phyloP scores from a whole-genome alignment of 2,113 vertebrate species.

The Candoia aspera region DNA sequence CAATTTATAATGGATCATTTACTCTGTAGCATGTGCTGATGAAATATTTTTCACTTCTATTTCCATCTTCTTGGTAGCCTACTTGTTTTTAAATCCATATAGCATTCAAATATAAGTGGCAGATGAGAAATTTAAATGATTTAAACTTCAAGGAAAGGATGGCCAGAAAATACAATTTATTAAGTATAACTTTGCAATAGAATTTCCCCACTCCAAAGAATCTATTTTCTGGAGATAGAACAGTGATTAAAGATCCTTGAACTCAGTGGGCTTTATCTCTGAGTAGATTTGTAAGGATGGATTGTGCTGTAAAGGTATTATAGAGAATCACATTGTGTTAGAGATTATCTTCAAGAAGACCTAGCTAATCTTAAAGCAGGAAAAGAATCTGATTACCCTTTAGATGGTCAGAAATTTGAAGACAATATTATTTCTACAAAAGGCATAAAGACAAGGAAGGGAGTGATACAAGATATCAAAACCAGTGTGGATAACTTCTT shows the following conservation, averaged over 20 bases:
- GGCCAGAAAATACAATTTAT: background rate
- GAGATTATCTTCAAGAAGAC: constrained; percentile 30
- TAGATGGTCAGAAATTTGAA: background rate
- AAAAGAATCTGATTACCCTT: background rate
- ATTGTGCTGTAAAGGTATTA: background rate
- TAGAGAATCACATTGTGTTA: constrained; percentile 21
- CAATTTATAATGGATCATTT: background rate
- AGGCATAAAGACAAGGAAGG: background rate
- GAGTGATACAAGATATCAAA: background rate
- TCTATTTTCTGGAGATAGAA: constrained; percentile 47
- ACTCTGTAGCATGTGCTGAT: background rate
- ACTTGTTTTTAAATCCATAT: background rate
- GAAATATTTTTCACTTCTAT: background rate
- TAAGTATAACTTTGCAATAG: constrained; percentile 28
- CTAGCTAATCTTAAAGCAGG: background rate
- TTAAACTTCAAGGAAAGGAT: background rate
- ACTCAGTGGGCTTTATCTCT: background rate
- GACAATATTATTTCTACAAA: constrained; percentile 34
- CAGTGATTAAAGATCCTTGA: background rate
- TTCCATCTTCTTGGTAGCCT: background rate
- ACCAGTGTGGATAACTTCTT: background rate
- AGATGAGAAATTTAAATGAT: constrained; percentile 3
- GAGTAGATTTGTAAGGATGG: background rate
- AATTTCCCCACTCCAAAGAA: constrained; percentile 1
- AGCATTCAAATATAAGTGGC: background rate